phyloP scores from a whole-genome alignment of 2,888 invertebrate species.

The Baronia brevicornis region DNA sequence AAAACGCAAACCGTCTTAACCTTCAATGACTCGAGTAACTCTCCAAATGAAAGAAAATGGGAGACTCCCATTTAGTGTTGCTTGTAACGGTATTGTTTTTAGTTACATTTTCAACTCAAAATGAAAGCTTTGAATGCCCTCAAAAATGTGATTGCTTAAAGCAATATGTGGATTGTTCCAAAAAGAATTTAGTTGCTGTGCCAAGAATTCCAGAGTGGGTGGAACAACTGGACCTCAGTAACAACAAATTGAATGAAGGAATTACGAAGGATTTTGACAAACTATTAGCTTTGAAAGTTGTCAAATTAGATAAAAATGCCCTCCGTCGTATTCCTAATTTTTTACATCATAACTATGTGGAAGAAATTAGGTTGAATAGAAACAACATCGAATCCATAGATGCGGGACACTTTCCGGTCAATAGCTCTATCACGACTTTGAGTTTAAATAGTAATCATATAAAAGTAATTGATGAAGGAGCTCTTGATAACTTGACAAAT shows the following conservation, averaged over 20 bases:
- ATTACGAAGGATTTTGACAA: slow-evolving; percentile 49
- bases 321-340: slow-evolving; percentile 75
- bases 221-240: slow-evolving; percentile 80
- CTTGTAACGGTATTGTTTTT: slow-evolving; percentile 47
- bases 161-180: slow-evolving; percentile 84
- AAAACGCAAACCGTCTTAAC: slow-evolving; percentile 34
- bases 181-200: slow-evolving; percentile 80
- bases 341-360: slow-evolving; percentile 64
- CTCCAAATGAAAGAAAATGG: slow-evolving; percentile 69
- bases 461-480: slow-evolving; percentile 79
- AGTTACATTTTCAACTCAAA: slow-evolving; percentile 41
- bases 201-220: slow-evolving; percentile 87
- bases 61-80: slow-evolving; percentile 63
- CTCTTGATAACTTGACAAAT: slow-evolving; percentile 82
- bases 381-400: slow-evolving; percentile 77
- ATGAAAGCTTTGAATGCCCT: slow-evolving; percentile 76
- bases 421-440: slow-evolving; percentile 60
- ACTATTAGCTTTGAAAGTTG: slow-evolving; percentile 44
- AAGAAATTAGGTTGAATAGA: slow-evolving; percentile 77
- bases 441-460: slow-evolving; percentile 80
- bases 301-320: slow-evolving; percentile 75
- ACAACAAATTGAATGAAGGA: slow-evolving; percentile 61
- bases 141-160: slow-evolving; percentile 83
- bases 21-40: slow-evolving; percentile 49
- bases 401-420: slow-evolving; percentile 75